A percentile compares a stretch with the other conserved stretches of the same genome.
These are phyloP conservation scores for Hirudinaria manillensis DNA, from an alignment of 2,888 invertebrate genomes.

Conservation along the genomic window DNA sequence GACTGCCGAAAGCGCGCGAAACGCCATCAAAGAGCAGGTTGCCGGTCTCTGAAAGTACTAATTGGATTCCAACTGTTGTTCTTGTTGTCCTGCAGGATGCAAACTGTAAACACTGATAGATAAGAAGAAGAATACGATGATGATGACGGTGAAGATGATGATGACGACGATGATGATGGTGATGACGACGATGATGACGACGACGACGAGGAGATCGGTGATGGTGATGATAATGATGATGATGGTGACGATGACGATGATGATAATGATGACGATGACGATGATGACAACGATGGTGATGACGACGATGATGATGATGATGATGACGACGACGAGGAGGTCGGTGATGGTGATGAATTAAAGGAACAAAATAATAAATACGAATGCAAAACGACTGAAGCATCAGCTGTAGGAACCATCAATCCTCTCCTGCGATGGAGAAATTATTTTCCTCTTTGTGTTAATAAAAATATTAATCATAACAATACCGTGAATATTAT, in stretches of 20 bases:
- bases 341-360: background rate
- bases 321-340: conserved; percentile 21
- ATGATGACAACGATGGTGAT: conserved; percentile 20
- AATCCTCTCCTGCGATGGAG: background rate
- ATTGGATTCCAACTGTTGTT: background rate
- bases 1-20: background rate
- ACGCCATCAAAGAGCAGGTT: background rate
- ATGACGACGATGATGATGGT: conserved; percentile 15
- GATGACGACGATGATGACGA: conserved; percentile 10
- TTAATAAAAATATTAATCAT: too few relatives aligned
- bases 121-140: background rate
- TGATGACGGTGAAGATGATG: background rate
- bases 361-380: background rate
- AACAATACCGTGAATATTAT: too few relatives aligned
- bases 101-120: background rate
- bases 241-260: conserved; percentile 13
- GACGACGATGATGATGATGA: conserved; percentile 20
- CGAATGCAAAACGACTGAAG: background rate
- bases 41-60: background rate
- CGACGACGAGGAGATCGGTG: background rate
- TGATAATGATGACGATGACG: conserved; percentile 20
- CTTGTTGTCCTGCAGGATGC: too few relatives aligned
- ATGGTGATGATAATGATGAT: conserved; percentile 9
- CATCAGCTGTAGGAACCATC: background rate
- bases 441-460: background rate